Evolutionary conservation across 2,797 vertebrate genomes (phyloP), one percentile per base, ranked within the genome.

Genomic region (Eulemur mongoz): DNA sequence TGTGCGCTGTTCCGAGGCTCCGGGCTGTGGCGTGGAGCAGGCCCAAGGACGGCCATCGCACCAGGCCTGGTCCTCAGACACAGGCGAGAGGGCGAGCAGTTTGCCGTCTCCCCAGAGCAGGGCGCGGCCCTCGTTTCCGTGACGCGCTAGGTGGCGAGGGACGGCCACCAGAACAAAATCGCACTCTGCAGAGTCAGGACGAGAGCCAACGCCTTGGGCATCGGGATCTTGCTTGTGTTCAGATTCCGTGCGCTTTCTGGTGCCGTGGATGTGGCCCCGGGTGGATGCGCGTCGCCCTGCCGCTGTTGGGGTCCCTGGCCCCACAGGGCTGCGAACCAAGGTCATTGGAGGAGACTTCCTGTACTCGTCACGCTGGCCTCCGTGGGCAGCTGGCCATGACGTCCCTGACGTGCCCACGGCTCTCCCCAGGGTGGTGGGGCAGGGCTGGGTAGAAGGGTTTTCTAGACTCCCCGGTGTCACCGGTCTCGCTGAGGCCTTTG

Each of bases 51-150:
- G 25, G 57, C 23, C 0, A 1, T 59, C 23, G 1, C 9, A 5
- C 57, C 23, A 27, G 57, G 23, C 23, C 59, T 23, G 1, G 0
- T 72, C 22, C 22, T 59, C 17, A 9, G 48, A 10, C 7, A 8
- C 2, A 0, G 27, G 27, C 5, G 0, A 12, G 18, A 50, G 20
- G 23, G 13, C 20, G 15, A 7, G 9, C 0, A 0, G 30, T 22
- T 27, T 1, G 3, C 4, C 3, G 3, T 12, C 1, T n/a, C 65
- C n/a, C 30, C 6, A 30, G n/a, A 75, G 40, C 45, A 2, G 48
- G 0, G 6, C 6, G 25, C 23, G 1, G 25, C 12, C 1, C 23
- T 48, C 27, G 4, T 73, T 32, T 27, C 14, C 2, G 3, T 0
- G 43, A 38, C n/a, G 7, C 30, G 2, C 14, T 3, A 3, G 14